Percentiles rank a stretch among this genome's conserved stretches.
These are phyloP conservation scores for Pseudeuparius sepicola DNA, from an alignment of 2,888 invertebrate species.

Conservation along the genomic window DNA sequence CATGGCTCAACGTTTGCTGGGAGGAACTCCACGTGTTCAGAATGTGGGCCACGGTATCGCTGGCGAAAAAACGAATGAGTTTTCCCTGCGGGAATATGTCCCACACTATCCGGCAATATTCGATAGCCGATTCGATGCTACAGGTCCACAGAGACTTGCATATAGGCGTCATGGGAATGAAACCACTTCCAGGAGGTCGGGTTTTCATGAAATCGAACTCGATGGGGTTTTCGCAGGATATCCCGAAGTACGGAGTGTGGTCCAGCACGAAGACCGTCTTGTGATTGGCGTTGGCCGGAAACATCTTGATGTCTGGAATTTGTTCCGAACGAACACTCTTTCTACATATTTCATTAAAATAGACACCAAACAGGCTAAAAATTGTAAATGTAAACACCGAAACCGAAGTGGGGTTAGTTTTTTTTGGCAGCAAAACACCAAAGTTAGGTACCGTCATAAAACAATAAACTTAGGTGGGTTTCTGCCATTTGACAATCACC, in stretches of 20 bases:
- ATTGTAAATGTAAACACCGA: too few relatives aligned
- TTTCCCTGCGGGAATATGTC: slow-evolving; percentile 91
- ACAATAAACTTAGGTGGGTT: too few relatives aligned
- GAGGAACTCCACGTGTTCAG: slow-evolving; percentile 74
- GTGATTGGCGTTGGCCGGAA: slow-evolving; percentile 53
- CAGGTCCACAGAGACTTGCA: slow-evolving; percentile 95
- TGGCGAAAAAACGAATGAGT: slow-evolving; percentile 77
- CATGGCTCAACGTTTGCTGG: slow-evolving; percentile 81
- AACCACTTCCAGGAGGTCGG: slow-evolving; percentile 56
- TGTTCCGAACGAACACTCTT: too few relatives aligned
- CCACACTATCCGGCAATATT: slow-evolving; percentile 94
- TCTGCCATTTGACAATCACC: too few relatives aligned
- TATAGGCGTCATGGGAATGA: slow-evolving; percentile 72
- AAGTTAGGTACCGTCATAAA: too few relatives aligned
- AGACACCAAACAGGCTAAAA: too few relatives aligned
- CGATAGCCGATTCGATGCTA: slow-evolving; percentile 88
- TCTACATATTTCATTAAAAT: too few relatives aligned
- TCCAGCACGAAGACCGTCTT: slow-evolving; percentile 96
- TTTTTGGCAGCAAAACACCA: too few relatives aligned
- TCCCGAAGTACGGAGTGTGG: slow-evolving; percentile 84
- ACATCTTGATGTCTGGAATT: slow-evolving; percentile 16
- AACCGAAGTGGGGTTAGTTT: too few relatives aligned
- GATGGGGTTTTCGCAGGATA: slow-evolving; percentile 69
- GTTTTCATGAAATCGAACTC: slow-evolving; percentile 73
- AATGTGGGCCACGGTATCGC: slow-evolving; percentile 75